Evolutionary conservation across 2,797 vertebrate genomes (phyloP), one percentile per base, ranked within the genome.

Genomic region (Ptychadena robeensis): DNA sequence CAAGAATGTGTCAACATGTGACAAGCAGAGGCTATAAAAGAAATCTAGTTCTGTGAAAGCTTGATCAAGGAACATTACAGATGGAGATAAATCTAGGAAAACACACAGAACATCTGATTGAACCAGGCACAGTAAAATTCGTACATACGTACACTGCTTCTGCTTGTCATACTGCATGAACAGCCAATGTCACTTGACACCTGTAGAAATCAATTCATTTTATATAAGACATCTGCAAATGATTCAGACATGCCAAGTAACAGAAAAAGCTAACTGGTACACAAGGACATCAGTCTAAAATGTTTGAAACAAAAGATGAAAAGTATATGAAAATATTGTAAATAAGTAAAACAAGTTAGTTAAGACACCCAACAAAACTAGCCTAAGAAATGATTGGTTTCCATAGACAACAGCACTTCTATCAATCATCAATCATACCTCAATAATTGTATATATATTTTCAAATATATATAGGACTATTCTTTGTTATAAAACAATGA

Each of bases 141-240:
- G 7, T 65, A 15, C 59, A 65, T 28, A 12, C 14, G n/a, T 40
- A 27, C 35, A 44, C 22, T 34, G 18, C 35, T 4, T 69, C 7
- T 38, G 44, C n/a, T n/a, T 67, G 48, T 34, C 38, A 35, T 0
- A 31, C 48, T 77, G 63, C 11, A 25, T 40, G 22, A 37, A 77
- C 27, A 35, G 31, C 40, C n/a, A 34, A 15, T 53, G 35, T 48
- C 74, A 66, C 18, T 2, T 64, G 37, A 48, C 64, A 77, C 63
- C 38, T 48, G 74, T 11, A 6, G 27, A 69, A 57, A 69, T 38
- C 65, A 79, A 57, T 57, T 77, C n/a, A 48, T 77, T 67, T 34
- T 66, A 38, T 34, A 44, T 40, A 27, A 25, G 64, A 53, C 64
- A 78, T 53, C 64, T 78, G 75, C 64, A 77, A 28, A 67, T 44